These are phyloP conservation scores for Archips xylosteana DNA, from an alignment of 2,888 invertebrate genomes.

Conservation along the genomic window DNA sequence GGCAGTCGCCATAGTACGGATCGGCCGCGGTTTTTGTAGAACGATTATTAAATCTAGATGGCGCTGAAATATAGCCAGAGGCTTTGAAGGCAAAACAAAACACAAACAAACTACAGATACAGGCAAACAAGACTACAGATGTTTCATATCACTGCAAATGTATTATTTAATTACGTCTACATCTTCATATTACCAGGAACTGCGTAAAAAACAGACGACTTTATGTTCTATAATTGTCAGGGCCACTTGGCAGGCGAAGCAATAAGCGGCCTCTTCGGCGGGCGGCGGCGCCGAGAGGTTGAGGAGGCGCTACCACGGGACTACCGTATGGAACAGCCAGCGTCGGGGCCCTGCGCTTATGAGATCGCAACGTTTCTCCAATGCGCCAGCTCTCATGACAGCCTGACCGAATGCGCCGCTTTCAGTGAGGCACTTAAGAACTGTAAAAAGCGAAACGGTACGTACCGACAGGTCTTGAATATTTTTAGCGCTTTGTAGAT, in stretches of 20 bases:
- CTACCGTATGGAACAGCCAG: constrained; percentile 60
- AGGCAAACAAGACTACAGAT: too few species aligned
- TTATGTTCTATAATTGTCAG: constrained; percentile 57
- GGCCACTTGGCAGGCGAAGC: constrained; percentile 95
- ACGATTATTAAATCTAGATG: too few species aligned
- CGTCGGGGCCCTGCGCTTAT: constrained; percentile 91
- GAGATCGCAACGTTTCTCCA: constrained; percentile 96
- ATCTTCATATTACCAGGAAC: too few species aligned
- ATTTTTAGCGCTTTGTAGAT: too few species aligned
- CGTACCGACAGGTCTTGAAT: constrained; percentile 13
- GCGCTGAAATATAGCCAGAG: too few species aligned
- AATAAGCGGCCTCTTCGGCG: constrained; percentile 78
- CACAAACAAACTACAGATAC: too few species aligned
- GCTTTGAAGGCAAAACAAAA: too few species aligned
- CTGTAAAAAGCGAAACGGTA: constrained; percentile 91
- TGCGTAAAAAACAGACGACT: too few species aligned
- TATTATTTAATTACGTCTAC: too few species aligned
- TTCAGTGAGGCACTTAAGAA: constrained; percentile 96
- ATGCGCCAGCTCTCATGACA: constrained; percentile 92
- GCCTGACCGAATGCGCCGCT: constrained; percentile 94
- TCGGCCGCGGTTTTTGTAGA: too few species aligned
- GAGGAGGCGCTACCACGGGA: constrained; percentile 44
- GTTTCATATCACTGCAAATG: too few species aligned
- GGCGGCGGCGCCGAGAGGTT: constrained; percentile 42
- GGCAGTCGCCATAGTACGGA: too few species aligned